Base-by-base conservation (phyloP, 2,888 invertebrate genomes). In the Hoplodrina blanda region DNA sequence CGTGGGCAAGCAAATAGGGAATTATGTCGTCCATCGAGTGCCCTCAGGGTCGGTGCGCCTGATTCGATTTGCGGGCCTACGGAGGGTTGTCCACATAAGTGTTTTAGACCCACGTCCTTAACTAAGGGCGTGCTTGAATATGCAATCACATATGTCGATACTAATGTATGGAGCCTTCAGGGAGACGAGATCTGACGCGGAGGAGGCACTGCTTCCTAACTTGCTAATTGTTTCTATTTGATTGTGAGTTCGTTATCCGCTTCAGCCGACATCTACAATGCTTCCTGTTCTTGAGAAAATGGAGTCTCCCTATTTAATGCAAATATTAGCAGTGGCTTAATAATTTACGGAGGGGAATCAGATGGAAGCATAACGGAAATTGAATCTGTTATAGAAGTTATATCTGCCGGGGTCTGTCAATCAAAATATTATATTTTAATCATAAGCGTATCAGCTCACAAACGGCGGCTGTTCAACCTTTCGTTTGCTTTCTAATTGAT, bases 41-140 rank as follows among this genome's bases (percentile, higher is more conserved):
- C 77, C 83, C 81, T 81, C 55, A 69, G 78, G 79, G 78, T 82
- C 72, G 53, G 76, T 76, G 65, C 71, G 76, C 69, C 81, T 84
- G 86, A 89, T 89, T 89, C 85, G 89, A 88, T 89, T 88, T 89
- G 84, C 83, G 81, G 54, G 69, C 82, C 82, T 73, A 60, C 68
- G 56, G 81, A 76, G 87, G 83, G 81, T 71, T 81, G 88, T 85
- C 85, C 87, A 81, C 86, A 84, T 84, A 84, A 88, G 86, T 86
- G 88, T 83, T 85, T 86, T 81, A 81, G 84, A 82, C 77, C 80
- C 85, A 82, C 83, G 81, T 84, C 78, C 84, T 69, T 79, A 82
- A 83, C 84, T 80, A 87, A 88, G 85, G 80, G 80, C 79, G 77
- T 81, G 78, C 85, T 86, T 82, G 81, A 85, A 87, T 89, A 86